Conservation (phyloP, 2,888 invertebrate species). For the Sclerodermus sp. region DNA sequence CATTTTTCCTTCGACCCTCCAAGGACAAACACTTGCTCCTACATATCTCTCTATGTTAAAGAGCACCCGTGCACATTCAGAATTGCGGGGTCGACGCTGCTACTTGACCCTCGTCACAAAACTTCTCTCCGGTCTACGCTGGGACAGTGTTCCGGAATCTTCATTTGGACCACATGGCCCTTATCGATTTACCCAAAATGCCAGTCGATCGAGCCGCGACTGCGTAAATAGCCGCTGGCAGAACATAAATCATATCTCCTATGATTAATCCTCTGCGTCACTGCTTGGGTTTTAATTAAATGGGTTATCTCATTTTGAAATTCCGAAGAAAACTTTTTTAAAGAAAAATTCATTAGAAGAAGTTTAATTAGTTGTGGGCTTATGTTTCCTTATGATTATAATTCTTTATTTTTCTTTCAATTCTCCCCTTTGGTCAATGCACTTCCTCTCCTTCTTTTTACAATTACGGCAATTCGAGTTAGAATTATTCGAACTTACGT, state of each 20-base stretch:
- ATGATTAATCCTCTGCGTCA: too few relatives aligned
- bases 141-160: conserved; percentile 1
- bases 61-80: neutral
- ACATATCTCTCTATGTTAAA: neutral
- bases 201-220: neutral
- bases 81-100: neutral
- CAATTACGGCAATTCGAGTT: too few relatives aligned
- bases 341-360: too few relatives aligned
- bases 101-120: conserved; percentile 5
- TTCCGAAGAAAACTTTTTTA: too few relatives aligned
- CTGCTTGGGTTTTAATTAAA: neutral
- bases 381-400: too few relatives aligned
- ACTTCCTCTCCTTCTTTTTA: too few relatives aligned
- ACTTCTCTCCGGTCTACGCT: neutral
- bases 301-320: neutral
- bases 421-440: too few relatives aligned
- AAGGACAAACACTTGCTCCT: neutral
- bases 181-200: neutral
- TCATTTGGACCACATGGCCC: conserved; percentile 1
- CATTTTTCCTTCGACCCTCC: too few relatives aligned
- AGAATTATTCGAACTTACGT: too few relatives aligned
- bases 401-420: too few relatives aligned
- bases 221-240: neutral
- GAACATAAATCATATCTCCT: neutral
- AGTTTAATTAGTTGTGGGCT: too few relatives aligned